Evolutionary conservation across 2,888 invertebrate species (phyloP).

Genomic region (Aphodius granarius): DNA sequence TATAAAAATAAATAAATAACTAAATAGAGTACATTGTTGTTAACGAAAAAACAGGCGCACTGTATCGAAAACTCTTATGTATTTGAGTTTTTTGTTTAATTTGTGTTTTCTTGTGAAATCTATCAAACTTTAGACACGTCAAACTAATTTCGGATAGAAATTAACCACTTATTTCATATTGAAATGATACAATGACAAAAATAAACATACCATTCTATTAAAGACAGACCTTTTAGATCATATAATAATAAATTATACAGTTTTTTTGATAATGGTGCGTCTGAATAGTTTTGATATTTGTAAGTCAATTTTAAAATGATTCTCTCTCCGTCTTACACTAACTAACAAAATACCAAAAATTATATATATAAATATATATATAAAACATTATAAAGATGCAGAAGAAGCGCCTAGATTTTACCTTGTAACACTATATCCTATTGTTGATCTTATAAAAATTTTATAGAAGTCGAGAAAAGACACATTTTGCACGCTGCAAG

Average conservation of each 20-base stretch:
- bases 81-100: neutral
- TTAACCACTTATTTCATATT: neutral
- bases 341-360: conserved; percentile 27
- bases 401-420: neutral
- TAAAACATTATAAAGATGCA: conserved; percentile 30
- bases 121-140: no score
- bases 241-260: neutral
- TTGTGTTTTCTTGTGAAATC: neutral
- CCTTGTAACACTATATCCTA: conserved; percentile 46
- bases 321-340: conserved; percentile 48
- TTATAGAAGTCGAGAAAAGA: conserved; percentile 40
- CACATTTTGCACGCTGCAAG: neutral
- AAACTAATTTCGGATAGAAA: neutral
- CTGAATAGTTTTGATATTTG: conserved; percentile 36
- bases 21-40: conserved; percentile 35
- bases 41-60: conserved; percentile 23
- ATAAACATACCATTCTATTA: no score
- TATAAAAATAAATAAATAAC: conserved; percentile 22
- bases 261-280: neutral
- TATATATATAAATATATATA: no score
- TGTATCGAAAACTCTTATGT: conserved; percentile 26
- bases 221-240: neutral
- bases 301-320: conserved; percentile 49
- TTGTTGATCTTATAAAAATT: conserved; percentile 54
- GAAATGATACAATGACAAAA: neutral